phyloP scores from a whole-genome alignment of 1,140 invertebrate genomes.

The Penaeus indicus region DNA sequence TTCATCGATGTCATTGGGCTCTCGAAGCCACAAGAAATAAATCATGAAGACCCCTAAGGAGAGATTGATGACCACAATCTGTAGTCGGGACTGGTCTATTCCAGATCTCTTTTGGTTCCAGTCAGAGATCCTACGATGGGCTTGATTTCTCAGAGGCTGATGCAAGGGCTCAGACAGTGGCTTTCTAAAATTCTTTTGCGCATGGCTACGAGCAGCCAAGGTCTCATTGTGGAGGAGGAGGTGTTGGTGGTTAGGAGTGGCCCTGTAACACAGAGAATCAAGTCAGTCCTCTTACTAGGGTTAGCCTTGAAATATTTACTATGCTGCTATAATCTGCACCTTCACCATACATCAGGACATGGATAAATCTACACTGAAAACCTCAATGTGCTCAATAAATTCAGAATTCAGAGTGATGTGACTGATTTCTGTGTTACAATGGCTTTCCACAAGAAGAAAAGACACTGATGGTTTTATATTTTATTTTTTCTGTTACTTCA shows the following conservation, averaged over 20 bases:
- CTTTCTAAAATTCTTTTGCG: too few relatives aligned
- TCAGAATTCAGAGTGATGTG: too few relatives aligned
- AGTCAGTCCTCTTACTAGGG: background rate
- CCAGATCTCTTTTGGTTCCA: background rate
- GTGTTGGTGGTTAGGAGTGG: background rate
- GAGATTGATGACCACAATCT: conserved; percentile 17
- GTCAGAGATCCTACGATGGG: background rate
- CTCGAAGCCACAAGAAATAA: conserved; percentile 50
- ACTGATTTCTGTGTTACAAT: too few relatives aligned
- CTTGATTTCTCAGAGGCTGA: conserved; percentile 3
- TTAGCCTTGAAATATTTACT: background rate
- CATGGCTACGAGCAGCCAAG: too few relatives aligned
- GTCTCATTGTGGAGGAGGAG: too few relatives aligned
- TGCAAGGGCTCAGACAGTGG: too few relatives aligned
- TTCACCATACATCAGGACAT: background rate
- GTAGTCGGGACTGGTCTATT: background rate
- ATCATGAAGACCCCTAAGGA: conserved; percentile 36
- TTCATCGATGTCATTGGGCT: conserved; percentile 54
- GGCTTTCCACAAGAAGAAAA: too few relatives aligned
- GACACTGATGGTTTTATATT: too few relatives aligned
- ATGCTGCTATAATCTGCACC: background rate
- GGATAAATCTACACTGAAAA: too few relatives aligned
- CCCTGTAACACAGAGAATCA: conserved; percentile 49
- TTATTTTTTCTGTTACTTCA: too few relatives aligned
- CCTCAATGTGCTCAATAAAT: too few relatives aligned